Conservation (phyloP, 2,888 invertebrate species). For the Protophormia terraenovae region DNA sequence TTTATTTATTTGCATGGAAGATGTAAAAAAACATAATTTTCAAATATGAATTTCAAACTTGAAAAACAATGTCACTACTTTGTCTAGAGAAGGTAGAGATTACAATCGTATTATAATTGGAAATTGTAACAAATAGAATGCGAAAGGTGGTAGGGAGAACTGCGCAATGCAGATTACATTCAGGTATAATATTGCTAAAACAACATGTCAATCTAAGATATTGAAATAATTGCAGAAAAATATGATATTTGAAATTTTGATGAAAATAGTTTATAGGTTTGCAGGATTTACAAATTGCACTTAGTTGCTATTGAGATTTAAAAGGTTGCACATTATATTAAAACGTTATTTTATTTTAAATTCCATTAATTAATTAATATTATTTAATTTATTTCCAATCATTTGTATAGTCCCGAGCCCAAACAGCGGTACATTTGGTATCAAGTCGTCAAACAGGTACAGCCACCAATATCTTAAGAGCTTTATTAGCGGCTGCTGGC, state of each 20-base stretch:
- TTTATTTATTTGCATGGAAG: neutral
- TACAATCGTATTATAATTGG: slow-evolving; percentile 31
- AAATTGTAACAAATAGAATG: neutral
- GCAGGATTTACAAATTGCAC: neutral
- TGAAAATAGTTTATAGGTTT: neutral
- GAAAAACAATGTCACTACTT: slow-evolving; percentile 20
- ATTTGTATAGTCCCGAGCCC: slow-evolving; percentile 89
- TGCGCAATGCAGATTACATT: slow-evolving; percentile 15
- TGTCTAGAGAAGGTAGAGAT: neutral
- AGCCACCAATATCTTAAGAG: slow-evolving; percentile 93
- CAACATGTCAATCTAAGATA: slow-evolving; percentile 44
- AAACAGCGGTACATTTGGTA: slow-evolving; percentile 97
- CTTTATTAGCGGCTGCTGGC: slow-evolving; percentile 92
- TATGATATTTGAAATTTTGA: neutral
- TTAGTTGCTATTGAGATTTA: slow-evolving; percentile 45
- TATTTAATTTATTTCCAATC: neutral
- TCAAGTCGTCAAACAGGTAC: slow-evolving; percentile 96
- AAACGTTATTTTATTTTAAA: neutral
- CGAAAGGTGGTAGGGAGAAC: neutral
- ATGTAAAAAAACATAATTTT: slow-evolving; percentile 16
- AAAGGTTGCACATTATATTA: slow-evolving; percentile 2
- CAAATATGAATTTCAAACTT: slow-evolving; percentile 18
- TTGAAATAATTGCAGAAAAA: slow-evolving; percentile 31
- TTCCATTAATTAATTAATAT: neutral
- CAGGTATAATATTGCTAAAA: neutral